Evolutionary conservation across 1,140 invertebrate species (phyloP), one percentile per base, ranked within the genome.

Genomic region (Diabrotica undecimpunctata): DNA sequence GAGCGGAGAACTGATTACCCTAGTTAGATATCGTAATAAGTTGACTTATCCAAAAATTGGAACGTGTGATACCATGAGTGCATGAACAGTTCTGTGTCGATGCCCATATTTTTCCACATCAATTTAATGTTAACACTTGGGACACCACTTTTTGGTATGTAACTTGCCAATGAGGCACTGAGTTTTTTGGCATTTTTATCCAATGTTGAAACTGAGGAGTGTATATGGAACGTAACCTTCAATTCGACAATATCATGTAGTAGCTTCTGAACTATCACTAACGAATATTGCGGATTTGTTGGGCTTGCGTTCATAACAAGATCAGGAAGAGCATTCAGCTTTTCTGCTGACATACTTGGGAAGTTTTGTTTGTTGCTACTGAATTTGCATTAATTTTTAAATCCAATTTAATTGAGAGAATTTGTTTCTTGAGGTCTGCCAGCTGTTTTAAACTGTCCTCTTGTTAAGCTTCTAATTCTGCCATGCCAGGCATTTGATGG

Each of bases 51-150:
- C 84, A 35, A 69, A 66, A 51, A 81, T 78, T 52, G 79, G 71
- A 14, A 70, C 75, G 38, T 81, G 72, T n/a, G 81, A 78, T 60
- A 81, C 77, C 11, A 83, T 78, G 35, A 86, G n/a, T n/a, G n/a
- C n/a, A n/a, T n/a, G n/a, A n/a, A n/a, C n/a, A n/a, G 68, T 78
- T 80, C 83, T 14, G 79, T 65, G 66, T 79, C 77, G 66, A 77
- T 74, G 70, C 75, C 78, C 76, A 84, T 84, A 79, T 87, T 79
- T 83, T 90, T 92, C 87, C 90, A 93, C 74, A 94, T 90, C 65
- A 93, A 74, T 67, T 83, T 84, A 6, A 92, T 63, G 66, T 85
- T 83, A 25, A 90, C 68, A 69, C 81, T 71, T 39, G 75, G 75
- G 37, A 77, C 66, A n/a, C 58, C 67, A 68, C 72, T 74, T 67